Evolutionary conservation across 1,140 invertebrate species (phyloP).

Genomic region (Macrobrachium nipponense): DNA sequence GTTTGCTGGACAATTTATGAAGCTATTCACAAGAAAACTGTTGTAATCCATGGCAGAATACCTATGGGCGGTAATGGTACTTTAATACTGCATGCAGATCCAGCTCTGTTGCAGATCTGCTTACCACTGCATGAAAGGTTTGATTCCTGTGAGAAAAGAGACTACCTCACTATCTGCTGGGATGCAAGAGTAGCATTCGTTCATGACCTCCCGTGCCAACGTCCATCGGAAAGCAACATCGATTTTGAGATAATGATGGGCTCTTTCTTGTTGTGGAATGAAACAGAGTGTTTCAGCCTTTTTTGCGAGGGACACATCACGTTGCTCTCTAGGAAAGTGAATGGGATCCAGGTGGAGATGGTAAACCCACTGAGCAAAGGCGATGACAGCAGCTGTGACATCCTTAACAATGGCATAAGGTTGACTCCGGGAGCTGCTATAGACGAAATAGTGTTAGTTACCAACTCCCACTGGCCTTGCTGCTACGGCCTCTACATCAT

Average conservation of each 20-base stretch:
- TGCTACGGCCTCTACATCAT: conserved; percentile 9
- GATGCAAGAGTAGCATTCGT: conserved; percentile 2
- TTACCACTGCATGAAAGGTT: conserved; percentile 26
- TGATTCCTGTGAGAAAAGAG: background rate
- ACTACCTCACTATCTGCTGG: conserved; percentile 19
- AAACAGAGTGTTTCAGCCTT: conserved; percentile 15
- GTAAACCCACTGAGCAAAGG: background rate
- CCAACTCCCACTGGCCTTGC: conserved; percentile 38
- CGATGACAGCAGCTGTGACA: background rate
- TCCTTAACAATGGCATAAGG: background rate
- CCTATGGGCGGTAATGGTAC: no score
- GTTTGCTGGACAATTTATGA: background rate
- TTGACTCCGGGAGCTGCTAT: background rate
- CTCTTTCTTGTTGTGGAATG: background rate
- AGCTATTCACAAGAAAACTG: background rate
- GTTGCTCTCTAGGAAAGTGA: background rate
- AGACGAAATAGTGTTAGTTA: background rate
- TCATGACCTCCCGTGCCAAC: background rate
- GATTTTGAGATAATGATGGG: background rate
- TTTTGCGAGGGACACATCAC: conserved; percentile 6
- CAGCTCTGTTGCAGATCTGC: background rate
- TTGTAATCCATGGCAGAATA: background rate
- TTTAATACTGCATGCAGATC: background rate
- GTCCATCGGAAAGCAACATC: background rate
- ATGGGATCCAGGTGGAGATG: background rate